Evolutionary conservation across 2,888 invertebrate species (phyloP).

Genomic region (Brachylomia viminalis): DNA sequence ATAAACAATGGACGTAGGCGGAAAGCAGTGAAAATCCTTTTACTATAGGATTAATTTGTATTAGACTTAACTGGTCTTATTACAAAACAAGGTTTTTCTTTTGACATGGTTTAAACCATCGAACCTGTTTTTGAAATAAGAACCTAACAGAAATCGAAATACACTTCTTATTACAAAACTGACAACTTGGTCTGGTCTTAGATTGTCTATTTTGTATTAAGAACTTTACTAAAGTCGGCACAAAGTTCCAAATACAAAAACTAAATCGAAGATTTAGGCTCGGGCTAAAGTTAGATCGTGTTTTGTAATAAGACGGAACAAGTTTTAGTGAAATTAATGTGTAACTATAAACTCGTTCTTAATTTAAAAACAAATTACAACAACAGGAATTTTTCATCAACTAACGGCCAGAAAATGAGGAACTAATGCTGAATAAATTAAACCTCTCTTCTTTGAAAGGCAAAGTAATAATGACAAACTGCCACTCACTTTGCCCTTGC

Average conservation of each 20-base stretch:
- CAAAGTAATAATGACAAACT: not conserved
- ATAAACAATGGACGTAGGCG: constrained; percentile 7
- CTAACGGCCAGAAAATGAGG: not conserved
- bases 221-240: too few relatives aligned
- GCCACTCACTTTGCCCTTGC: not conserved
- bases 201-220: too few relatives aligned
- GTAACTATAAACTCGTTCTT: not conserved
- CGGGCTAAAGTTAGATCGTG: too few relatives aligned
- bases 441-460: not conserved
- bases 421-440: not conserved
- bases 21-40: constrained; percentile 12
- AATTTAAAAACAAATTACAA: not conserved
- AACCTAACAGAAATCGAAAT: too few relatives aligned
- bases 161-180: too few relatives aligned
- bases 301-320: too few relatives aligned
- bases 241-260: too few relatives aligned
- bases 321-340: not conserved
- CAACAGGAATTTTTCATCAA: not conserved
- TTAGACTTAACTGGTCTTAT: constrained; percentile 9
- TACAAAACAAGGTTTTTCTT: too few relatives aligned
- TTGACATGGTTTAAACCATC: too few relatives aligned
- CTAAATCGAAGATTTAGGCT: too few relatives aligned
- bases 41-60: constrained; percentile 18
- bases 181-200: too few relatives aligned
- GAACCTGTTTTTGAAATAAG: too few relatives aligned